Evolutionary conservation across 2,797 vertebrate genomes (phyloP), one percentile per base, ranked within the genome.

Genomic region (Pseudochaenichthys georgianus): DNA sequence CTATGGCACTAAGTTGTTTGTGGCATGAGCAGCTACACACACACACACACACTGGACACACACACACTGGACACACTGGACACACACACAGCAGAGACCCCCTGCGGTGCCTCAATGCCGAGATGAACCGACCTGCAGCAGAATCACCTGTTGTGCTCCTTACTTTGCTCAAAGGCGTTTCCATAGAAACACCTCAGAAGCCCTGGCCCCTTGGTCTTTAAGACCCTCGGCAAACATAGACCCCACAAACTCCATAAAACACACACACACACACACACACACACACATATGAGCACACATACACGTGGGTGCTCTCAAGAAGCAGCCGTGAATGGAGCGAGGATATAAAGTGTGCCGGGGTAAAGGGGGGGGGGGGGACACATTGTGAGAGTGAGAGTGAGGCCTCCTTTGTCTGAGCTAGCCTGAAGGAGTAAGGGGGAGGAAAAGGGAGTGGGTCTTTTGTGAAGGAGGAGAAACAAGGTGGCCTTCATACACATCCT

Each of bases 81-180:
- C 59, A 41, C 75, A 48, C 41, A 74, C 9, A 19, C 7, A 55
- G 58, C 68, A 41, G 31, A 48, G 84, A 88, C 88, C 90, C 75
- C 92, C 87, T 80, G 87, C 67, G 38, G 89, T 64, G 69, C 73
- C 82, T 90, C 85, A 82, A 75, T 76, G 85, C 82, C 68, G 79
- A 90, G 87, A 87, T 66, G 74, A 89, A 87, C 84, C 78, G 86
- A 82, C 87, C 83, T 82, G 81, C 88, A 57, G 90, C 84, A 91
- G 89, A 95, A 93, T 94, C 91, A 95, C 94, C 94, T 95, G 95
- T 95, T 95, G 95, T 93, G 88, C 90, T 92, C 85, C 88, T 86
- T 85, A 68, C 84, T 84, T 28, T 38, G 78, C 91, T 92, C 92
- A 92, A 94, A 93, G 89, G 81, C 78, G 93, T 95, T 91, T 85